Evolutionary conservation across 2,113 vertebrate genomes (phyloP), one percentile per base, ranked within the genome.

Genomic region (Laticauda colubrina): DNA sequence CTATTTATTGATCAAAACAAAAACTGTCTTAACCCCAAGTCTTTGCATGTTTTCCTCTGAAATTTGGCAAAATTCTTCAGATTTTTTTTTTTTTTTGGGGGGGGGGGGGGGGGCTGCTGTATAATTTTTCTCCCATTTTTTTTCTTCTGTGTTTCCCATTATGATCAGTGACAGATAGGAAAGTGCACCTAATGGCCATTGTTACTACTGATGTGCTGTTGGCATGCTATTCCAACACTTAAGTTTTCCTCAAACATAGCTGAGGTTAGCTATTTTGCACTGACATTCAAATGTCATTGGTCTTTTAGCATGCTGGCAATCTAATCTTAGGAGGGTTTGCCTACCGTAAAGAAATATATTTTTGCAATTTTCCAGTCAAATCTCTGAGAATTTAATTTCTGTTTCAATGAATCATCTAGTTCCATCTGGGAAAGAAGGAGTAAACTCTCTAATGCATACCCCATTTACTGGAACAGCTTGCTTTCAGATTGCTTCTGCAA

Each of bases 381-480:
- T 92, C 59, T 89, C 0, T 0, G 43, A 85, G 89, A 90, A 92
- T 55, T 93, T 93, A 88, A 95, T 64, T 61, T 89, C 87, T 87
- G 56, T 85, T 1, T 1, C 92, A 0, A 2, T 91, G 53, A 88
- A 91, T 89, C 85, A 91, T 75, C 92, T 53, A n/a, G 61, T 88
- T 94, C 89, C 89, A 88, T 86, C 0, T 23, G 92, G 29, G 91
- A 91, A 5, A 0, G 55, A 92, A 93, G 91, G 92, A 92, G 69
- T 64, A 34, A 75, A 87, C 93, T 85, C 90, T 15, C n/a, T 90
- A 85, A 89, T 69, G 24, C 48, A 89, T 48, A 89, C 54, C 56
- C 45, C 34, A 56, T 90, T 90, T 87, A 86, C 43, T 86, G 89
- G 45, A 87, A 89, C 88, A 93, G 55, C 56, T 91, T 89, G 89